Evolutionary conservation across 2,113 vertebrate species (phyloP), one percentile per base, ranked within the genome.

Genomic region (Austrofundulus limnaeus): DNA sequence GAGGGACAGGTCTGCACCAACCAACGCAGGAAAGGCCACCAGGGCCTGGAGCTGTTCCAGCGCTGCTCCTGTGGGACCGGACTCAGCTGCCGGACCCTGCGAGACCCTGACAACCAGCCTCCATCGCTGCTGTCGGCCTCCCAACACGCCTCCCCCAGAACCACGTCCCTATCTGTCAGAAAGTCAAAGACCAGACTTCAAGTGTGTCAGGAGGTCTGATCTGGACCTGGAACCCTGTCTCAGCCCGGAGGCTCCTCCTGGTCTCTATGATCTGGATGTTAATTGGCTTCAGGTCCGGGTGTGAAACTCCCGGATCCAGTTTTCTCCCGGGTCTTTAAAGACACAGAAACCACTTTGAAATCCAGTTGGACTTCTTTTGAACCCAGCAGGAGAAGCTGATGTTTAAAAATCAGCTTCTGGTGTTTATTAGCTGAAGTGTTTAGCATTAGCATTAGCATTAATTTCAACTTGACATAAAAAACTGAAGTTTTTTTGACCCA

Each of bases 1-100:
- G 94, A 94, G 85, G 95, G 95, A 0, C 94, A 97, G 66, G 95
- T 96, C 8, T 98, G 96, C 76, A 96, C 95, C 48, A 93, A 92
- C 37, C 94, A 95, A 48, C 90, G 94, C 53, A 92, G 90, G 70
- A 96, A 96, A 64, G 94, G 93, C 0, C 92, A 90, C 12, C 94
- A 92, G 0, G 93, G 93, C 65, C 90, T 95, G 73, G 96, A 98
- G 84, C 94, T 98, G 37, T 97, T 98, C 89, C 96, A 98, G 85
- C 88, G 96, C 28, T 98, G 96, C 89, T 91, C 95, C 85, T 98
- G 96, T 58, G 94, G 91, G 0, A 92, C 90, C 53, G 93, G 93
- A 5, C 85, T 98, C 20, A 83, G 90, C 60, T 98, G 95, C 83
- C 45, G 11, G 2, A 90, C 91, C 81, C 90, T 94, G 28, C 93